Base-by-base conservation (phyloP, 2,797 vertebrate genomes). In the Rhynchonycteris naso region DNA sequence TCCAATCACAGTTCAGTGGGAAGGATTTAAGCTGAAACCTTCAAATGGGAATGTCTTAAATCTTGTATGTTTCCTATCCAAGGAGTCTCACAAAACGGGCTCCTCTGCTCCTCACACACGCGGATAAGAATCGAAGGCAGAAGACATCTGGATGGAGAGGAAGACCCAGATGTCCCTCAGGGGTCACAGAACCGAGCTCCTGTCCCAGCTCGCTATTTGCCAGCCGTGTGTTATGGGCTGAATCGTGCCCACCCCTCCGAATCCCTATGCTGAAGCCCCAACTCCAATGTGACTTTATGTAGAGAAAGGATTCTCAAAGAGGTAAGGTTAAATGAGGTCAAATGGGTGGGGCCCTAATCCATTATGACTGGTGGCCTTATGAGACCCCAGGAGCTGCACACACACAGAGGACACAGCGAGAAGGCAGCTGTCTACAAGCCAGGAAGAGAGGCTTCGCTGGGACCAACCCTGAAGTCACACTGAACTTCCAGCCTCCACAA, bases 121-220 rank as follows among this genome's bases (percentile, higher is more conserved):
- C 0, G 6, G 50, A 28, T 7, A 26, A 28, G 69, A 58, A 50
- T 3, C 28, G 3, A 8, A 18, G 35, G 10, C 16, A 65, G 59
- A 30, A 30, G 33, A 43, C 18, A 6, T 6, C 9, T 1, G 4
- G 43, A 8, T 3, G 18, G 4, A 59, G 14, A 28, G 9, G 13
- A 2, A 0, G 1, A 0, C 5, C 13, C 28, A 15, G 33, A 35
- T 2, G 35, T 43, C 26, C 28, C 26, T 14, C 0, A 5, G 1
- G n/a, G 21, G 52, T 22, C 35, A 26, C 0, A 15, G 38, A 16
- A 28, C 12, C 0, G 11, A 4, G n/a, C 14, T 10, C 33, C 63
- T 1, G 9, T 1, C 22, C 4, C 15, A 19, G 54, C 33, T 65
- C 61, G 33, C 72, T 16, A 10, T 21, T 3, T 10, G 13, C 16